Evolutionary conservation across 2,113 vertebrate genomes (phyloP).

Genomic region (Isichthys henryi): DNA sequence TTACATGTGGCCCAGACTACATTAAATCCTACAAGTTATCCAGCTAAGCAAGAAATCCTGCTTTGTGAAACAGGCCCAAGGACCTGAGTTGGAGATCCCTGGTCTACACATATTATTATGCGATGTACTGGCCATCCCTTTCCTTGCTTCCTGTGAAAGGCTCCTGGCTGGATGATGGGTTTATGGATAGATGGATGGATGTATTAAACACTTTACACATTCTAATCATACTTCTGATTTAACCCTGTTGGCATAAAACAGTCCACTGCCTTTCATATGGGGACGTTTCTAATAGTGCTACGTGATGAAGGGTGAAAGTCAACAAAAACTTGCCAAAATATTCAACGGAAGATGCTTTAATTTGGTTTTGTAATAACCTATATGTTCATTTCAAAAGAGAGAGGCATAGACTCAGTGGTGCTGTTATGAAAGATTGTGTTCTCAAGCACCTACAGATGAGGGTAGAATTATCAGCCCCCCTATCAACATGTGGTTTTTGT

Average conservation of each 20-base stretch:
- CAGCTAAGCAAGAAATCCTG: too few species aligned
- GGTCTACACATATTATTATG: not conserved
- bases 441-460: not conserved
- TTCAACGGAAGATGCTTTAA: not conserved
- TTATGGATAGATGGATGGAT: not conserved
- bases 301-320: not conserved
- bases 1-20: too few species aligned
- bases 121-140: not conserved
- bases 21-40: too few species aligned
- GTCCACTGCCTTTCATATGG: not conserved
- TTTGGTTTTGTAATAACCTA: not conserved
- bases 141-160: not conserved
- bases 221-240: not conserved
- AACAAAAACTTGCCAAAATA: not conserved
- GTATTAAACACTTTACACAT: not conserved
- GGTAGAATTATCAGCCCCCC: too few species aligned
- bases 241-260: not conserved
- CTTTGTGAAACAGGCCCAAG: too few species aligned
- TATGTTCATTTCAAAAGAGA: not conserved
- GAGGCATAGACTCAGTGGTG: not conserved
- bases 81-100: not conserved
- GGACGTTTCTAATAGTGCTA: not conserved
- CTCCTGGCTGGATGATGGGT: not conserved
- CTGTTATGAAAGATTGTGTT: not conserved
- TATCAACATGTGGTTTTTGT: too few species aligned